Conservation (phyloP, 2,113 vertebrate genomes). For the Gobiocypris rarus region DNA sequence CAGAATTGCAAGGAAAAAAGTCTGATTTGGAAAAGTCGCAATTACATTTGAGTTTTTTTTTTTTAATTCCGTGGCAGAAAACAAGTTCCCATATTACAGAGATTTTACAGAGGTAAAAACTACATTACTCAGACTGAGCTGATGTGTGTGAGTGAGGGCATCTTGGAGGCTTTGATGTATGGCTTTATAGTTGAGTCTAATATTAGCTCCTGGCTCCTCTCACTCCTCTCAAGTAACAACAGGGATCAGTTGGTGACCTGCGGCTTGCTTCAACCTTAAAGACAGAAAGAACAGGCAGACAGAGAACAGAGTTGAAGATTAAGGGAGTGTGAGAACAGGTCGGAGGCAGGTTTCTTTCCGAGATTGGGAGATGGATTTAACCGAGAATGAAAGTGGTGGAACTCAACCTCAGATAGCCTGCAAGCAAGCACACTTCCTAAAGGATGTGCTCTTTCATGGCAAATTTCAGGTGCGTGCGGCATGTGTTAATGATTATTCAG, state of each 20-base stretch:
- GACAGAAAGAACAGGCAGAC: slow-evolving; percentile 57
- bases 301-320: slow-evolving; percentile 51
- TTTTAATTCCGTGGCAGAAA: too few relatives aligned
- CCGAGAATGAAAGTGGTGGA: slow-evolving; percentile 1
- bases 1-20: too few relatives aligned
- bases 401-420: neutral
- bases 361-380: neutral
- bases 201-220: slow-evolving; percentile 76
- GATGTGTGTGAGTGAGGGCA: slow-evolving; percentile 3
- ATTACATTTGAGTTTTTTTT: too few relatives aligned
- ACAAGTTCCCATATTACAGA: too few relatives aligned
- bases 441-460: slow-evolving; percentile 56
- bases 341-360: slow-evolving; percentile 7
- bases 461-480: slow-evolving; percentile 54
- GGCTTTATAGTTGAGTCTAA: slow-evolving; percentile 75
- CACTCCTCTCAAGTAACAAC: slow-evolving; percentile 75
- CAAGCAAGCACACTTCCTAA: slow-evolving; percentile 47
- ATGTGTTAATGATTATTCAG: neutral
- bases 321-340: slow-evolving; percentile 27
- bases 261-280: slow-evolving; percentile 54
- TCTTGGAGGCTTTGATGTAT: slow-evolving; percentile 61
- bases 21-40: too few relatives aligned
- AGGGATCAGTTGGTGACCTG: slow-evolving; percentile 47
- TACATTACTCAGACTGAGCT: neutral
- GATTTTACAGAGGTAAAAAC: neutral